Conservation (phyloP, 1,140 invertebrate species). For the Aplysia californica region DNA sequence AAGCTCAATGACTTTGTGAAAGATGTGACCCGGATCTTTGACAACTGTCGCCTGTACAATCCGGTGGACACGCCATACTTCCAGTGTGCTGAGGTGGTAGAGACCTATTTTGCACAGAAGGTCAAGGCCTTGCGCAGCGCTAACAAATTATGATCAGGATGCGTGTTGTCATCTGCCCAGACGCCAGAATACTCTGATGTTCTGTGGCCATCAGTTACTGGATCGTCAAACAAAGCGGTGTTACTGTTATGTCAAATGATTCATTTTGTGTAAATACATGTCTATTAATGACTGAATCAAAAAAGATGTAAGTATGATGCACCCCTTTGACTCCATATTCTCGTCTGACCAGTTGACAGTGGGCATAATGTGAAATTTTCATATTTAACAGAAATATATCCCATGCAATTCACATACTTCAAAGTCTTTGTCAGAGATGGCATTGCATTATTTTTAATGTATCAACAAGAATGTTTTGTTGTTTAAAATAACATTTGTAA, state of each 20-base stretch:
- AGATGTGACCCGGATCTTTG: conserved; percentile 98
- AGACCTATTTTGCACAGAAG: conserved; percentile 90
- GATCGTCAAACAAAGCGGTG: neutral
- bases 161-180: neutral
- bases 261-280: neutral
- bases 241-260: neutral
- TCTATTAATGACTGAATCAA: neutral
- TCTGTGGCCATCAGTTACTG: neutral
- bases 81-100: conserved; percentile 93
- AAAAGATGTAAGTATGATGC: neutral
- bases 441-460: too few species aligned
- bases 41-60: conserved; percentile 98
- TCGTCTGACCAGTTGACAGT: too few species aligned
- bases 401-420: too few species aligned
- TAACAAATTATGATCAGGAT: neutral
- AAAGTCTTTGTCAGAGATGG: too few species aligned
- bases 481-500: too few species aligned
- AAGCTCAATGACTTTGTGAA: conserved; percentile 94
- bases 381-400: too few species aligned
- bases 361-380: too few species aligned
- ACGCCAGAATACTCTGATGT: neutral
- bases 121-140: conserved; percentile 58
- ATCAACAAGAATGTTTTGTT: too few species aligned
- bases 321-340: too few species aligned
- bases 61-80: conserved; percentile 94